Evolutionary conservation across 2,113 vertebrate genomes (phyloP).

Genomic region (Sylvilagus bachmani): DNA sequence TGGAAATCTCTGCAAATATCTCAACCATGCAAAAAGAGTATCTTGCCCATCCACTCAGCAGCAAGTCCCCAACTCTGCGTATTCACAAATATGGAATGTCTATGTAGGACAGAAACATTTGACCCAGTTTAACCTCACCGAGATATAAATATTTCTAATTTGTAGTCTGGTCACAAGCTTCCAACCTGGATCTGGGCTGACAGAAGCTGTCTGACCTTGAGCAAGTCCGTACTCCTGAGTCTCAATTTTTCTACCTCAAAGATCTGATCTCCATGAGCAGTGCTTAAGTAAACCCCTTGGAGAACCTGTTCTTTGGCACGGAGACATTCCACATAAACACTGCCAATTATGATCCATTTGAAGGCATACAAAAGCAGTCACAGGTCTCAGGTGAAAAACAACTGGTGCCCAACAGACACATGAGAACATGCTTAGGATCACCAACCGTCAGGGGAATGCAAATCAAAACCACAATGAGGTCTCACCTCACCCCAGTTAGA

Average conservation of each 20-base stretch:
- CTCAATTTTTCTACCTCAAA: not conserved
- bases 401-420: too few relatives aligned
- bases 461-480: too few relatives aligned
- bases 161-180: conserved; percentile 20
- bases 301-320: not conserved
- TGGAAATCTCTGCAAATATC: not conserved
- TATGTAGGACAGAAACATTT: conserved; percentile 15
- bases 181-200: not conserved
- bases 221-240: not conserved
- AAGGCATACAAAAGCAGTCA: not conserved
- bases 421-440: too few relatives aligned
- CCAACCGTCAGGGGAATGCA: too few relatives aligned
- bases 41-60: not conserved
- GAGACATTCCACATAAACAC: not conserved
- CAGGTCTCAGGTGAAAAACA: not conserved
- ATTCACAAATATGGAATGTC: not conserved
- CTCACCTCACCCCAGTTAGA: too few relatives aligned
- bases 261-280: not conserved
- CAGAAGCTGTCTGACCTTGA: conserved; percentile 20
- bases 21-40: not conserved
- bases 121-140: conserved; percentile 12
- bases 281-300: not conserved
- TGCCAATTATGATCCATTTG: not conserved
- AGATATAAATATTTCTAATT: conserved; percentile 53
- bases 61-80: not conserved